A percentile compares a stretch with the other conserved stretches of the same genome.
phyloP scores from a whole-genome alignment of 2,113 vertebrate species.

The Odocoileus virginianus region DNA sequence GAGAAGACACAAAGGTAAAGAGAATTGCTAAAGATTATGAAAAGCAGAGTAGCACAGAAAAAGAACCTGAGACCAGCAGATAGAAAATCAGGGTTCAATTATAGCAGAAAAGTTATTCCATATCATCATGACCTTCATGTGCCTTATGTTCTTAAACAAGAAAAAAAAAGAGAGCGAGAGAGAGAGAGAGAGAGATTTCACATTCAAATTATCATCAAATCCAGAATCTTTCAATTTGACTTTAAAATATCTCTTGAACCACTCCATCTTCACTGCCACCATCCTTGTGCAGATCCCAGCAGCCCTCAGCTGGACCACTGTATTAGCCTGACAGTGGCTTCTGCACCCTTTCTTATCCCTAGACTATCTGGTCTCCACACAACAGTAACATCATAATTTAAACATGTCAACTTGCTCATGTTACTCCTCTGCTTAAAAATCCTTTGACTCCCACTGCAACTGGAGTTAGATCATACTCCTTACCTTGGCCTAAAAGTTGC shows the following conservation, averaged over 20 bases:
- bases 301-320: neutral
- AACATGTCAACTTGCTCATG: neutral
- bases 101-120: neutral
- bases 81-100: neutral
- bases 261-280: neutral
- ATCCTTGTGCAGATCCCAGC: neutral
- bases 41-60: neutral
- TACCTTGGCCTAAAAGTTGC: neutral
- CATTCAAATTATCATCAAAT: neutral
- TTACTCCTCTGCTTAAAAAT: constrained; percentile 15
- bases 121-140: neutral
- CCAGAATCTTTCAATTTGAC: neutral
- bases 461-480: neutral
- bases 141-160: neutral
- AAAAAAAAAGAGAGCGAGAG: neutral
- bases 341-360: neutral
- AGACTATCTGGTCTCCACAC: neutral
- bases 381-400: neutral
- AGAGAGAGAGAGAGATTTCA: neutral
- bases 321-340: neutral
- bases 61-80: neutral
- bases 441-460: neutral
- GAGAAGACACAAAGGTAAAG: neutral
- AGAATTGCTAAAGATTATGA: neutral
- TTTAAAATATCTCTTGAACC: neutral